Base-by-base conservation (phyloP, 23 tunicate species). In the Aplidium turbinatum region DNA sequence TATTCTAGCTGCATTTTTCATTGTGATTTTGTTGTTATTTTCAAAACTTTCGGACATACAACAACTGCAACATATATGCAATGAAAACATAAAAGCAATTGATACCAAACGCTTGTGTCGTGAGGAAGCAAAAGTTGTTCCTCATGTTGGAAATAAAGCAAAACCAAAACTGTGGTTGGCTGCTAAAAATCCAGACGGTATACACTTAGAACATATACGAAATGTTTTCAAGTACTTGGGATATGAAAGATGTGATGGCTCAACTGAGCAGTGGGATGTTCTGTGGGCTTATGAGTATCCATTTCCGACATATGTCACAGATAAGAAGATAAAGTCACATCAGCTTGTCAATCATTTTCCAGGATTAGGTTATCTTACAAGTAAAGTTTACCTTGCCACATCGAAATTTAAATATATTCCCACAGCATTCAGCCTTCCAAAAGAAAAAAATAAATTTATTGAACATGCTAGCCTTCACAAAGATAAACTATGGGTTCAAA, bases 201-300 rank as follows among this genome's bases (percentile, higher is more conserved):
- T 64, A 0, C 78, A 75, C 46, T 75, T 88, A 79, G 21, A 76
- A 18, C 96, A 88, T 75, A 87, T 88, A 0, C 76, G 85, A 36
- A 78, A 88, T 66, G 68, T 86, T 4, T 88, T 88, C 76, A 20
- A 54, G 60, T 39, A 31, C 25, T 35, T 68, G 33, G 96, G 96
- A 22, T 88, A 57, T 61, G 87, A 81, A 2, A 77, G 96, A 53
- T 84, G 77, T 74, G 65, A 73, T 68, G 72, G 25, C 26, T 47
- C 34, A 33, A 38, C 67, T 35, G 81, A 68, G 29, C 13, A 51
- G 20, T 93, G 98, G 98, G 88, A 86, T 75, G 89, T 93, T 31
- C 47, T 93, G 93, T 93, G 98, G 98, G 38, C 85, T 4, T 87
- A 93, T 58, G 87, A 86, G 13, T 93, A 93, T 68, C 98, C 98